Percentiles rank a stretch among this genome's conserved stretches.
Conservation (phyloP, 2,888 invertebrate species). For the Blastobasis lacticolella region DNA sequence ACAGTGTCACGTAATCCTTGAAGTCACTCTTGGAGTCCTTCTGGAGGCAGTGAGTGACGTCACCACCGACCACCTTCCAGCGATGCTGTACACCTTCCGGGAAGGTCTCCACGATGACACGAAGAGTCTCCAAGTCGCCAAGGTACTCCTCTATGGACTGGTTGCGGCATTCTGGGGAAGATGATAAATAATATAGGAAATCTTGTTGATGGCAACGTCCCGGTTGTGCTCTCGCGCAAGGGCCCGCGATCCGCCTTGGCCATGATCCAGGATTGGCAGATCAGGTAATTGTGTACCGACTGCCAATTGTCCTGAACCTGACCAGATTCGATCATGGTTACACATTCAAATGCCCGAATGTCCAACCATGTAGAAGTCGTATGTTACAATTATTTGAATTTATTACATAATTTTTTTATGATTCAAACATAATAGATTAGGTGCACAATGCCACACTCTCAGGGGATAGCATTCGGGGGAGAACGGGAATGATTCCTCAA, state of each 20-base stretch:
- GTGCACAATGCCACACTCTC: too few species aligned
- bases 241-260: neutral
- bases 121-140: slow-evolving; percentile 76
- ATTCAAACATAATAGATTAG: too few species aligned
- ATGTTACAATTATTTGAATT: too few species aligned
- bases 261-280: too few species aligned
- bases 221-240: neutral
- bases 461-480: too few species aligned
- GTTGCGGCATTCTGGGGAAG: slow-evolving; percentile 59
- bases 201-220: neutral
- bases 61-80: slow-evolving; percentile 78
- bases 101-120: slow-evolving; percentile 78
- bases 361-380: too few species aligned
- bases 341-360: too few species aligned
- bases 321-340: too few species aligned
- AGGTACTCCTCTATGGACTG: slow-evolving; percentile 74
- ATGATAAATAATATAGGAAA: neutral
- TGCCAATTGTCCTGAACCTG: too few species aligned
- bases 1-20: slow-evolving; percentile 68
- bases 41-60: slow-evolving; percentile 68
- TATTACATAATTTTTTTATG: too few species aligned
- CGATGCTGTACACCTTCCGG: slow-evolving; percentile 57
- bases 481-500: too few species aligned
- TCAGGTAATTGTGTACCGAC: too few species aligned
- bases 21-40: slow-evolving; percentile 71